Evolutionary conservation across 2,888 invertebrate species (phyloP), one percentile per base, ranked within the genome.

Genomic region (Sminthurides aquaticus): DNA sequence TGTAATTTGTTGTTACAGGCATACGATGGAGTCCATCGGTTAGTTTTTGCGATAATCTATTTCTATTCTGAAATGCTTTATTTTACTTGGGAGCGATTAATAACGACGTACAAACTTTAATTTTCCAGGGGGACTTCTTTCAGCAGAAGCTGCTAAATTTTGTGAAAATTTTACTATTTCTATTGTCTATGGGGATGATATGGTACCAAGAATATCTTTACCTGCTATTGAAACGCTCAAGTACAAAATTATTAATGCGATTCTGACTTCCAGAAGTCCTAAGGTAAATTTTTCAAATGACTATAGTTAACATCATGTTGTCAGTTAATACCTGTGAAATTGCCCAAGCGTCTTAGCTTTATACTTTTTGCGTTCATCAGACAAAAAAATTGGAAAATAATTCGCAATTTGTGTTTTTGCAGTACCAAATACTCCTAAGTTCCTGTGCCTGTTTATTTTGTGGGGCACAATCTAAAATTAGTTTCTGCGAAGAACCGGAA

Each of bases 11-110:
- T 5, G 18, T 75, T 76, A 48, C 69, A 82, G 78, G 92, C 90
- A 2, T 94, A 94, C 78, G 86, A 87, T 76, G 93, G 93, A 27
- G 93, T 94, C 87, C n/a, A n/a, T n/a, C n/a, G n/a, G n/a, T n/a
- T n/a, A n/a, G n/a, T n/a, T n/a, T n/a, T n/a, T n/a, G n/a, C n/a
- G n/a, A n/a, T n/a, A n/a, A n/a, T n/a, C n/a, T n/a, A n/a, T n/a
- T n/a, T n/a, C n/a, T n/a, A n/a, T n/a, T n/a, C n/a, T n/a, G n/a
- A n/a, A n/a, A n/a, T n/a, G n/a, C n/a, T n/a, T n/a, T n/a, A n/a
- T n/a, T n/a, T n/a, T n/a, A n/a, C n/a, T n/a, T n/a, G n/a, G n/a
- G n/a, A n/a, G n/a, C n/a, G n/a, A n/a, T n/a, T n/a, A n/a, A n/a
- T n/a, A n/a, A n/a, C n/a, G n/a, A n/a, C n/a, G n/a, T n/a, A n/a